Evolutionary conservation across 1,140 invertebrate species (phyloP).

Genomic region (Drosophila trapezifrons): DNA sequence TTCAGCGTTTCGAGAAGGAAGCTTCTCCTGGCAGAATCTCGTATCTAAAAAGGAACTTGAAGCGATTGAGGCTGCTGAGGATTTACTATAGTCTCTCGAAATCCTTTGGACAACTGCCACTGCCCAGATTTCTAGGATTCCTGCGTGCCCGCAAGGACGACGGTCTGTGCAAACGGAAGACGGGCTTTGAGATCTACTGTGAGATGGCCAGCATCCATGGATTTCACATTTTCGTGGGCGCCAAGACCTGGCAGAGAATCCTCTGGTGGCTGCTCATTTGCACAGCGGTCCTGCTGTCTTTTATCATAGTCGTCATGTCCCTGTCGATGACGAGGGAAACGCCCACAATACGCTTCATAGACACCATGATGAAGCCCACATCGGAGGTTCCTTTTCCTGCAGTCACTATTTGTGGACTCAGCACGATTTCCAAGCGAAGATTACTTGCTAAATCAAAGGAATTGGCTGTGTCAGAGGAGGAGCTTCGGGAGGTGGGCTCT

Average conservation of each 20-base stretch:
- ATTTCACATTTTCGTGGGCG: constrained; percentile 69
- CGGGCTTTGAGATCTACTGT: constrained; percentile 84
- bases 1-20: constrained; percentile 44
- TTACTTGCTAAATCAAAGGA: constrained; percentile 14
- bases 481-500: constrained; percentile 11
- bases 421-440: constrained; percentile 25
- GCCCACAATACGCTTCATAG: constrained; percentile 85
- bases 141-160: constrained; percentile 68
- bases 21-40: not conserved
- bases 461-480: constrained; percentile 8
- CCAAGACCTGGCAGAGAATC: constrained; percentile 73
- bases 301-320: constrained; percentile 82
- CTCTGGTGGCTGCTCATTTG: constrained; percentile 85
- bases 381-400: constrained; percentile 87
- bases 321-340: constrained; percentile 81
- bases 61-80: constrained; percentile 39
- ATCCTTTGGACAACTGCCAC: constrained; percentile 27
- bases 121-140: constrained; percentile 63
- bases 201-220: constrained; percentile 84
- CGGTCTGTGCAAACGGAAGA: constrained; percentile 70
- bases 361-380: constrained; percentile 85
- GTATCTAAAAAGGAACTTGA: constrained; percentile 3
- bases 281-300: constrained; percentile 78
- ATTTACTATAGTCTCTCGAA: constrained; percentile 30
- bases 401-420: constrained; percentile 87